Percentiles rank a stretch among this genome's conserved stretches.
phyloP scores from a whole-genome alignment of 2,797 vertebrate genomes.

The Mus minutoides region DNA sequence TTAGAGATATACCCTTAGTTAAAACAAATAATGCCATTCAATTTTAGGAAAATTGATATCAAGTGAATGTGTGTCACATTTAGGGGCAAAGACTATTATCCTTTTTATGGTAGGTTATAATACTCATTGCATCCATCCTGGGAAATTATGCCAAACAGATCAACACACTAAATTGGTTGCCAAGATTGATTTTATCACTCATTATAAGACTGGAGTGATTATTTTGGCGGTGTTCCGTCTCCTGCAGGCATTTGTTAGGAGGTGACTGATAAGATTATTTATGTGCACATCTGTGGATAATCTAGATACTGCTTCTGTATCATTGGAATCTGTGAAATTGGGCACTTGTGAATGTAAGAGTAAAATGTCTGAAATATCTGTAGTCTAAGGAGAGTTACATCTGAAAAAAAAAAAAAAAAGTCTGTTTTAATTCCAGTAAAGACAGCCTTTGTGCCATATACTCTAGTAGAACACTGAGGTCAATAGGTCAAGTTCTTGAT shows the following conservation, averaged over 20 bases:
- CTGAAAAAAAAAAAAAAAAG: not conserved
- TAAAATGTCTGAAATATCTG: constrained; percentile 38
- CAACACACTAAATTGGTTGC: constrained; percentile 33
- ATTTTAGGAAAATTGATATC: not conserved
- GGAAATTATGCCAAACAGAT: constrained; percentile 30
- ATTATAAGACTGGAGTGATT: constrained; percentile 29
- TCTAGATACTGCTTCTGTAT: constrained; percentile 24
- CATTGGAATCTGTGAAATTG: constrained; percentile 29
- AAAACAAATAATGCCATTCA: constrained; percentile 1
- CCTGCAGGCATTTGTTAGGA: constrained; percentile 44
- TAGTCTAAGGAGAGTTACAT: not conserved
- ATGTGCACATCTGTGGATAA: constrained; percentile 18
- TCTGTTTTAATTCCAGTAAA: constrained; percentile 39
- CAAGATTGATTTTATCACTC: constrained; percentile 41
- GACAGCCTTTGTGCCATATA: not conserved
- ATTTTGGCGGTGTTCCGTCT: constrained; percentile 51
- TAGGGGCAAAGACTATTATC: not conserved
- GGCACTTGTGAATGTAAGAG: constrained; percentile 1
- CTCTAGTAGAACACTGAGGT: not conserved
- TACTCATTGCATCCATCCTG: constrained; percentile 6
- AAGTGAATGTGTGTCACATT: not conserved
- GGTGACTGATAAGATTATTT: constrained; percentile 60
- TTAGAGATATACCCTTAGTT: not conserved
- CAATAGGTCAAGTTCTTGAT: not conserved
- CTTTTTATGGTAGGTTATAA: not conserved